Percentiles rank a stretch among this genome's conserved stretches.
phyloP scores from a whole-genome alignment of 2,113 vertebrate species.

The Psittacara wagleri region DNA sequence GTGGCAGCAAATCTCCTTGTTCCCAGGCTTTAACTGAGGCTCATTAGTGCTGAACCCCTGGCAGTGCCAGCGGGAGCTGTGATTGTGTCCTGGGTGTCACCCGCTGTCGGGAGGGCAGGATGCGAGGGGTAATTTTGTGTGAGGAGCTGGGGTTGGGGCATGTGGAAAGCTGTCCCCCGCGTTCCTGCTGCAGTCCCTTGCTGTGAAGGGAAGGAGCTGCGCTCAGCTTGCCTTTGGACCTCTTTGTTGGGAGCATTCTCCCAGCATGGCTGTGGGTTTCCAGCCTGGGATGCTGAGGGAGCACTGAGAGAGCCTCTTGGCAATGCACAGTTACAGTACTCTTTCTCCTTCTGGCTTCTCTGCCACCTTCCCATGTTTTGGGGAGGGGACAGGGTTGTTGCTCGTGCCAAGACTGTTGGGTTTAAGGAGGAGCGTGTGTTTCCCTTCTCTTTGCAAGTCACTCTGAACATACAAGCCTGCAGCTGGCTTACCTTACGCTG shows the following conservation, averaged over 20 bases:
- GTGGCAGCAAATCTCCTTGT: neutral
- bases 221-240: neutral
- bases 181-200: rapidly evolving
- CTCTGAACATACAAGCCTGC: neutral
- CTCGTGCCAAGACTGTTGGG: neutral
- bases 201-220: neutral
- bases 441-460: neutral
- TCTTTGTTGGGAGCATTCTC: neutral
- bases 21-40: neutral
- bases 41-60: neutral
- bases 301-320: neutral
- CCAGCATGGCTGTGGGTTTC: neutral
- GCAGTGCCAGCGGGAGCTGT: neutral
- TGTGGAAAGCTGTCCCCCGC: no score
- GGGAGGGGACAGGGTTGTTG: neutral
- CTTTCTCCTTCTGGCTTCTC: neutral
- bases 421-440: neutral
- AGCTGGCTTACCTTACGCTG: neutral
- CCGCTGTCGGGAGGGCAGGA: rapidly evolving
- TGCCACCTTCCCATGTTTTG: neutral
- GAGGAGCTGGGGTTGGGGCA: neutral
- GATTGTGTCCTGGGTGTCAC: neutral
- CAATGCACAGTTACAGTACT: neutral
- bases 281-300: neutral
- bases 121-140: neutral